A percentile compares a stretch with the other conserved stretches of the same genome.
These are phyloP conservation scores for Recurvirostra avosetta DNA, from an alignment of 2,113 vertebrate species.

Conservation along the genomic window DNA sequence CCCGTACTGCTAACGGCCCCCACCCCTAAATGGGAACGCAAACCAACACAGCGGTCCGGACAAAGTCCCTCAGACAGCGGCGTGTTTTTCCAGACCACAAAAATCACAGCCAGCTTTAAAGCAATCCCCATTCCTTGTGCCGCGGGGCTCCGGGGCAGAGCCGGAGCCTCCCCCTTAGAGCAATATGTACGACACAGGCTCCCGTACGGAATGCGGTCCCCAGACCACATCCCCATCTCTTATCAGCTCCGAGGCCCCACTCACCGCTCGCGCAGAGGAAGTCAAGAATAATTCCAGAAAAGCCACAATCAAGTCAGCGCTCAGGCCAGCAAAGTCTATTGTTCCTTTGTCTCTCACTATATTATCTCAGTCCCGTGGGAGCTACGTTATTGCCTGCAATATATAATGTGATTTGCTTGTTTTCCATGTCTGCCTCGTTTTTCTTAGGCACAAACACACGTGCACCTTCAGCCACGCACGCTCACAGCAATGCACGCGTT, in stretches of 20 bases:
- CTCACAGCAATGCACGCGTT: accelerated
- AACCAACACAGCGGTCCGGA: neutral
- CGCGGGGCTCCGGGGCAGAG: neutral
- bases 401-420: slow-evolving; percentile 46
- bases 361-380: slow-evolving; percentile 37
- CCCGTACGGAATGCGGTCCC: accelerated
- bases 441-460: neutral
- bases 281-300: slow-evolving; percentile 11
- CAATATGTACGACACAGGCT: accelerated
- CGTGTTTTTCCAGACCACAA: neutral
- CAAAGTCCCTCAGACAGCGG: neutral
- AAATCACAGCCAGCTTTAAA: neutral
- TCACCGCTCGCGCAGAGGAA: neutral
- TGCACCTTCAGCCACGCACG: neutral
- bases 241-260: neutral
- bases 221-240: neutral
- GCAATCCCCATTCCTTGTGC: neutral
- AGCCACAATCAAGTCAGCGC: neutral
- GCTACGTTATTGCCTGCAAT: slow-evolving; percentile 20
- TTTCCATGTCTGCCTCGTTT: neutral
- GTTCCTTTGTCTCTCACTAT: slow-evolving; percentile 36
- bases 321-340: neutral
- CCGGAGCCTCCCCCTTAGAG: neutral
- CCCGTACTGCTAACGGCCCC: too few species aligned
- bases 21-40: neutral